Evolutionary conservation across 2,888 invertebrate species (phyloP).

Genomic region (Acanthosepion lycidas): DNA sequence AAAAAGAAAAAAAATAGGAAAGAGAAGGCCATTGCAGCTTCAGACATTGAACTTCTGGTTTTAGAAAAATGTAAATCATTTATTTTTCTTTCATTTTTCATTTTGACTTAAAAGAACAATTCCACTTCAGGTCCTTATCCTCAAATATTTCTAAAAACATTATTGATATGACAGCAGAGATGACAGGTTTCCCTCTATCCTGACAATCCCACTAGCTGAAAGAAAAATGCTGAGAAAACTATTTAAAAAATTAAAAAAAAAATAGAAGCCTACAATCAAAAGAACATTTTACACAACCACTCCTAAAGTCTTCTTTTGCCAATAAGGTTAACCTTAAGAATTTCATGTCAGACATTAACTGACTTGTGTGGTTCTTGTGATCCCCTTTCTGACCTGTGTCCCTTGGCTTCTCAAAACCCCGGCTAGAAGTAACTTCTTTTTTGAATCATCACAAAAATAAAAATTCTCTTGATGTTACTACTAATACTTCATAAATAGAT

Average conservation of each 20-base stretch:
- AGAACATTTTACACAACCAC: background rate
- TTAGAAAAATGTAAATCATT: background rate
- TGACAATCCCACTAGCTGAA: background rate
- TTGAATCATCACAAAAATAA: background rate
- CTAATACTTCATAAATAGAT: background rate
- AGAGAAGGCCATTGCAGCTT: background rate
- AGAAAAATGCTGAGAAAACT: background rate
- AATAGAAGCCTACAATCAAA: background rate
- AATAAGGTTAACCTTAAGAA: background rate
- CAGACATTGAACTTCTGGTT: background rate
- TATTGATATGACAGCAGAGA: background rate
- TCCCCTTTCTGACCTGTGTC: background rate
- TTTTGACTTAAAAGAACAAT: background rate
- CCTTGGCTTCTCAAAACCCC: background rate
- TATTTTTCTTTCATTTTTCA: background rate
- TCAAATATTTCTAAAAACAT: conserved; percentile 18
- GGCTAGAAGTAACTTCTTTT: background rate
- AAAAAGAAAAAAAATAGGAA: background rate
- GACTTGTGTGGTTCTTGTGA: background rate
- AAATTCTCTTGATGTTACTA: background rate
- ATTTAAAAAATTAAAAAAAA: background rate
- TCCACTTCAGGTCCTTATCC: background rate
- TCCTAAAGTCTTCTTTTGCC: background rate
- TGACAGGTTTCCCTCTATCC: background rate
- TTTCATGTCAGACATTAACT: conserved; percentile 3